phyloP scores from a whole-genome alignment of 2,113 vertebrate species.

The Thryonomys swinderianus region DNA sequence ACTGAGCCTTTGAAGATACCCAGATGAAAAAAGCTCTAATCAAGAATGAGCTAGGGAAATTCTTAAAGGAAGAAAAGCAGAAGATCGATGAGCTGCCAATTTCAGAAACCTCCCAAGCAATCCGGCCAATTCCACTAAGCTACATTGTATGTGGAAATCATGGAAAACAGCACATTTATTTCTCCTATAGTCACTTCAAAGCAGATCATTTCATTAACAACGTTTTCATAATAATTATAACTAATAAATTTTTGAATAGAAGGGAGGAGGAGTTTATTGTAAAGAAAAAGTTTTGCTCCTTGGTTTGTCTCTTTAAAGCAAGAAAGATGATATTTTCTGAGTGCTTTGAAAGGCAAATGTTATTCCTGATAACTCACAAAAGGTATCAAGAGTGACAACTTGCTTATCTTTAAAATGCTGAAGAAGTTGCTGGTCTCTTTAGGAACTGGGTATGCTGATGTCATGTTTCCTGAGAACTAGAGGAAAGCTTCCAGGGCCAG shows the following conservation, averaged over 20 bases:
- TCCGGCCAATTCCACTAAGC: constrained; percentile 10
- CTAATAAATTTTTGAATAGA: neutral
- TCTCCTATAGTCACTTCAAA: neutral
- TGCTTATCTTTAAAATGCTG: neutral
- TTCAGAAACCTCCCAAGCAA: constrained; percentile 9
- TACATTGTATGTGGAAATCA: neutral
- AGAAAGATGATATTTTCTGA: constrained; percentile 13
- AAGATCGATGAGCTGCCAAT: neutral
- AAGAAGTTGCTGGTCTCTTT: neutral
- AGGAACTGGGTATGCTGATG: neutral
- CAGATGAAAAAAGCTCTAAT: neutral
- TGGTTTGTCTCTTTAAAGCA: constrained; percentile 6
- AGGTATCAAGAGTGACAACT: neutral
- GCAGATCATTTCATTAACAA: constrained; percentile 50
- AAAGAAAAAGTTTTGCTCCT: neutral
- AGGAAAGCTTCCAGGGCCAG: neutral
- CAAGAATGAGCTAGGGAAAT: constrained; percentile 20
- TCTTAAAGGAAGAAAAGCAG: neutral
- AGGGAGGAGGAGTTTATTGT: neutral
- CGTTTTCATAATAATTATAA: neutral
- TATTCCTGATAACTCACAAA: neutral
- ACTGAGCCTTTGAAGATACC: neutral
- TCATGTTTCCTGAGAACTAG: neutral
- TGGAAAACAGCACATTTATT: constrained; percentile 4
- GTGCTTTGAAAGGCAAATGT: neutral